Evolutionary conservation across 2,113 vertebrate species (phyloP).

Genomic region (Willisornis vidua): DNA sequence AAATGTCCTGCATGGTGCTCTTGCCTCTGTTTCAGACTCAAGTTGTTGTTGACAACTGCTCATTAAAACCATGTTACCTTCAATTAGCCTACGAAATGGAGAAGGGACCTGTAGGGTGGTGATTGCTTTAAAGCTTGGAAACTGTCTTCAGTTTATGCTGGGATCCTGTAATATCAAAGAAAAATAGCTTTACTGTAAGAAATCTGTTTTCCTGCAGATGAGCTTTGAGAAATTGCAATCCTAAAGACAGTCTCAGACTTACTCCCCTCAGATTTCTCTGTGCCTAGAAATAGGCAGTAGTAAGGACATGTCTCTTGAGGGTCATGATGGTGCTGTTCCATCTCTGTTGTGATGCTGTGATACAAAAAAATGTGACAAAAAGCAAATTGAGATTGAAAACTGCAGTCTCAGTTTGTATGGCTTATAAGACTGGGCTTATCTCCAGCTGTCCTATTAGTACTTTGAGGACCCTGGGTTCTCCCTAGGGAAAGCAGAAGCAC

Average conservation of each 20-base stretch:
- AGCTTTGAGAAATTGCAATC: neutral
- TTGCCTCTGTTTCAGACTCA: neutral
- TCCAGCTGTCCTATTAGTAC: neutral
- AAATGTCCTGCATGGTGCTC: no score
- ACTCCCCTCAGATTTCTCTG: neutral
- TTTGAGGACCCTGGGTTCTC: neutral
- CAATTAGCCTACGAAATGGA: neutral
- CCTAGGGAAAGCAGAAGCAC: neutral
- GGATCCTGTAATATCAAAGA: neutral
- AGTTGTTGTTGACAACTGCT: neutral
- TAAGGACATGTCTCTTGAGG: neutral
- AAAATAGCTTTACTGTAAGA: neutral
- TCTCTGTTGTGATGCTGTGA: neutral
- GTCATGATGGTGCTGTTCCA: neutral
- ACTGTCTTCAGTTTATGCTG: neutral
- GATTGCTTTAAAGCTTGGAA: neutral
- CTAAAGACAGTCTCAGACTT: neutral
- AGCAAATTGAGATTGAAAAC: constrained; percentile 11
- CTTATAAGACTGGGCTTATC: neutral
- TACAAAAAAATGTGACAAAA: neutral
- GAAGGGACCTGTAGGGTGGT: neutral
- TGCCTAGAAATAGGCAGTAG: neutral
- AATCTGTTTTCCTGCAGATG: neutral
- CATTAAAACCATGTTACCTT: neutral
- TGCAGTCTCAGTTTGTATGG: neutral